Evolutionary conservation across 2,888 invertebrate species (phyloP), one percentile per base, ranked within the genome.

Genomic region (Tachystola acroxantha): DNA sequence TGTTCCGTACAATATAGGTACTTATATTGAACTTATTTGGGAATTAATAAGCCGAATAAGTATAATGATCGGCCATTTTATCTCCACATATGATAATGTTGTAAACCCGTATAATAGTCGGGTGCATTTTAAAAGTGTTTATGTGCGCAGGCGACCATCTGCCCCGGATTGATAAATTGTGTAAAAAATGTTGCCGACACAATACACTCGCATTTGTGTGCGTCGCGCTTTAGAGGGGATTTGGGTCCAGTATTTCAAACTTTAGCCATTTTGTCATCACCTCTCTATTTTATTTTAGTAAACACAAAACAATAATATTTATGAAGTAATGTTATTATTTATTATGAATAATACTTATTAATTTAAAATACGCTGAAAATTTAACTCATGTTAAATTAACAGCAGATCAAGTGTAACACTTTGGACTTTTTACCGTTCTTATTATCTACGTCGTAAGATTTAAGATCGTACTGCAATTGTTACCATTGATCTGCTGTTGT

Each of bases 121-220:
- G 73, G 65, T 76, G 72, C 65, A 67, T 77, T 79, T 73, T 62
- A 77, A 80, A 79, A 76, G 78, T 82, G 78, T 80, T 76, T 81
- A 81, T 78, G 54, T 75, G 79, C 60, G 68, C 61, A 57, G 47
- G 53, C 50, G 69, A 64, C 77, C 85, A 86, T 86, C 86, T 86
- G 86, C 74, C 72, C 66, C 64, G 65, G 66, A 77, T 80, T 84
- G 81, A 80, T 82, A 79, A 76, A 84, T 72, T 71, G 72, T 75
- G 73, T 84, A 84, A 85, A 86, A 84, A 82, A 72, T 66, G 53
- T 60, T 58, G 54, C 60, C 54, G 58, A 64, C 60, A 71, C 64
- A 67, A 70, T 55, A 46, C n/a, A 49, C 36, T 42, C 35, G 37
- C 40, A 19, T 53, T 45, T 47, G 49, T 44, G 59, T 64, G 67